Evolutionary conservation across 2,888 invertebrate genomes (phyloP).

Genomic region (Acanthosoma haemorrhoidale): DNA sequence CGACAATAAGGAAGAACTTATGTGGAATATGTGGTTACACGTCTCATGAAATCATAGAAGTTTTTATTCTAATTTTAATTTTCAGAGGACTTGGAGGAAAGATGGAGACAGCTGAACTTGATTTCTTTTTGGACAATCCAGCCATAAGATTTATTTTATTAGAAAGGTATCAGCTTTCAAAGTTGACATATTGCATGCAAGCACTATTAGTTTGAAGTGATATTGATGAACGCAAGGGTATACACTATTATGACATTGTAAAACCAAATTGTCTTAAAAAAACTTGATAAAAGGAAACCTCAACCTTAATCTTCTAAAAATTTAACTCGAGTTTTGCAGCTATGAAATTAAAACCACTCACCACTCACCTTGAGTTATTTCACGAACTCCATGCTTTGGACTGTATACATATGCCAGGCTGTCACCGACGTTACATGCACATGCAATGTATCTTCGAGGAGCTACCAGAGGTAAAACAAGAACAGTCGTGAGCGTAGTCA

Average conservation of each 20-base stretch:
- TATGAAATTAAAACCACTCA: too few species aligned
- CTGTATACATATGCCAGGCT: constrained; percentile 81
- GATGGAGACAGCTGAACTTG: not conserved
- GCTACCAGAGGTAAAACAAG: constrained; percentile 59
- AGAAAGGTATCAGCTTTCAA: too few species aligned
- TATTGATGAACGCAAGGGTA: too few species aligned
- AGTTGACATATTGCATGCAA: too few species aligned
- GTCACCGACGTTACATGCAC: constrained; percentile 85
- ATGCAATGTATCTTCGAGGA: constrained; percentile 60
- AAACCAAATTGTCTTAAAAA: not conserved
- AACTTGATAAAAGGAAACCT: not conserved
- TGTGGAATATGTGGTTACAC: too few species aligned
- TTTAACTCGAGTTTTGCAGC: not conserved
- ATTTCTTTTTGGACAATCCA: not conserved
- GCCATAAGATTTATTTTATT: not conserved
- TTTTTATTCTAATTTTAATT: not conserved
- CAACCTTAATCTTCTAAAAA: not conserved
- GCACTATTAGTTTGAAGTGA: too few species aligned
- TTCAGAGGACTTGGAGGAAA: not conserved
- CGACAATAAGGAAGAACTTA: too few species aligned
- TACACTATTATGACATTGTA: too few species aligned
- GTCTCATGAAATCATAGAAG: not conserved
- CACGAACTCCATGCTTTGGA: constrained; percentile 71
- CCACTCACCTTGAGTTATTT: constrained; percentile 64
- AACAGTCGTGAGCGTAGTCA: constrained; percentile 79